Percentiles rank a stretch among this genome's conserved stretches.
Conservation (phyloP, 2,888 invertebrate genomes). For the Tetragonisca angustula region DNA sequence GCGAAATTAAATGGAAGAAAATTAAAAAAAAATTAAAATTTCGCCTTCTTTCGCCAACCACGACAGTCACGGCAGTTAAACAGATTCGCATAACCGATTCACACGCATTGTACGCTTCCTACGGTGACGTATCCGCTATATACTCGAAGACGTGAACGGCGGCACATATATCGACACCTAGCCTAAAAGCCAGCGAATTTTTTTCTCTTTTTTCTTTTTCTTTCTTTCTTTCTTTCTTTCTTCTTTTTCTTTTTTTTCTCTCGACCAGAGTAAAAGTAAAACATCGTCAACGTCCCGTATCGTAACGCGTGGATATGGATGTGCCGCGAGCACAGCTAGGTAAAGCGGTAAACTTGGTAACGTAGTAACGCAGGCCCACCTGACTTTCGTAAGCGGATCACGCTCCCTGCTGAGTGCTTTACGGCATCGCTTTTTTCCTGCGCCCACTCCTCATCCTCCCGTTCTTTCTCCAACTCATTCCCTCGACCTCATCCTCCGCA, state of each 20-base stretch:
- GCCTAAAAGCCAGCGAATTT: constrained; percentile 13
- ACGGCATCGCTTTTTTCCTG: constrained; percentile 80
- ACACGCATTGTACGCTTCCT: background rate
- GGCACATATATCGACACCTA: background rate
- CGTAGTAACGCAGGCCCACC: constrained; percentile 70
- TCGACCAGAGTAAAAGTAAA: constrained; percentile 52
- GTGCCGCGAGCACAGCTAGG: constrained; percentile 58
- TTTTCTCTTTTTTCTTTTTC: background rate
- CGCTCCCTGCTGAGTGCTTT: constrained; percentile 83
- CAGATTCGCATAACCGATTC: background rate
- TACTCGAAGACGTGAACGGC: background rate
- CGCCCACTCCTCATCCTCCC: constrained; percentile 53
- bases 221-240: background rate
- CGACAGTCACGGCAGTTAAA: background rate
- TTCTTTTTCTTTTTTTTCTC: constrained; percentile 7
- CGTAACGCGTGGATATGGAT: constrained; percentile 40
- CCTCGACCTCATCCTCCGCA: constrained; percentile 11
- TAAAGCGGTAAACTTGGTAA: constrained; percentile 72
- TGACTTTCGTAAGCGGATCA: constrained; percentile 83
- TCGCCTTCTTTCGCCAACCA: background rate
- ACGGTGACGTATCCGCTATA: too few species aligned
- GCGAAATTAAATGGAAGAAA: too few species aligned
- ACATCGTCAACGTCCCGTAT: constrained; percentile 41
- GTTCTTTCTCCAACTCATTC: constrained; percentile 23
- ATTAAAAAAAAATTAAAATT: too few species aligned